Conservation (phyloP, 2,888 invertebrate species). For the Odontocolon sp. region DNA sequence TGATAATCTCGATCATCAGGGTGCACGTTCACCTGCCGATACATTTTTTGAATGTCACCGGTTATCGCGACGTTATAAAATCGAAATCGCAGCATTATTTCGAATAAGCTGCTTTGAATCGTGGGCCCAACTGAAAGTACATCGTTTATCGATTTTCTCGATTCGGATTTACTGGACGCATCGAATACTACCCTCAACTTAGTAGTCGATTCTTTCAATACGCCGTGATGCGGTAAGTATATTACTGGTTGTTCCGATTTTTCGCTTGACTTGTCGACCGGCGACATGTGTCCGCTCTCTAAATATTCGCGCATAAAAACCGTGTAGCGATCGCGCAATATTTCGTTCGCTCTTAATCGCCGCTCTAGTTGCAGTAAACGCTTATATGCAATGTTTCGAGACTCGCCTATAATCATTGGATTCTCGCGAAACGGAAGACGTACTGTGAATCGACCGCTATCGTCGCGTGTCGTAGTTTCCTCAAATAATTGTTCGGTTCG, state of each 20-base stretch:
- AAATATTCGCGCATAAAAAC: constrained; percentile 62
- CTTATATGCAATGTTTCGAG: constrained; percentile 62
- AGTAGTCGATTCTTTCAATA: constrained; percentile 18
- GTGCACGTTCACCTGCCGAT: constrained; percentile 52
- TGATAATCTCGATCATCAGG: constrained; percentile 60
- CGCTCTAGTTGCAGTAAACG: constrained; percentile 65
- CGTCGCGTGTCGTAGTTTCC: constrained; percentile 2
- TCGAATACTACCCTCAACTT: constrained; percentile 26
- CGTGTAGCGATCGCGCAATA: constrained; percentile 56
- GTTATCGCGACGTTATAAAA: constrained; percentile 27
- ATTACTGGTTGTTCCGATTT: constrained; percentile 1
- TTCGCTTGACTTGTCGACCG: not conserved
- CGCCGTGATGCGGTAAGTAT: constrained; percentile 34
- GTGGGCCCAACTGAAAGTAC: constrained; percentile 18
- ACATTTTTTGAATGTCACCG: constrained; percentile 70
- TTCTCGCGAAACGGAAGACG: constrained; percentile 62
- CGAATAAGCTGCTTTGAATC: constrained; percentile 21
- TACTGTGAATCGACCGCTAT: constrained; percentile 65
- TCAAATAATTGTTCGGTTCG: constrained; percentile 13
- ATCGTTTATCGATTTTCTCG: constrained; percentile 33
- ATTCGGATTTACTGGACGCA: constrained; percentile 13
- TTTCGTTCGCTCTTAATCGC: constrained; percentile 59
- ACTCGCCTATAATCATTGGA: constrained; percentile 55
- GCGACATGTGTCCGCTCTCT: constrained; percentile 57
- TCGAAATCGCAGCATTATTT: constrained; percentile 26